Conservation (phyloP, 2,888 invertebrate genomes). For the Aphodius granarius region DNA sequence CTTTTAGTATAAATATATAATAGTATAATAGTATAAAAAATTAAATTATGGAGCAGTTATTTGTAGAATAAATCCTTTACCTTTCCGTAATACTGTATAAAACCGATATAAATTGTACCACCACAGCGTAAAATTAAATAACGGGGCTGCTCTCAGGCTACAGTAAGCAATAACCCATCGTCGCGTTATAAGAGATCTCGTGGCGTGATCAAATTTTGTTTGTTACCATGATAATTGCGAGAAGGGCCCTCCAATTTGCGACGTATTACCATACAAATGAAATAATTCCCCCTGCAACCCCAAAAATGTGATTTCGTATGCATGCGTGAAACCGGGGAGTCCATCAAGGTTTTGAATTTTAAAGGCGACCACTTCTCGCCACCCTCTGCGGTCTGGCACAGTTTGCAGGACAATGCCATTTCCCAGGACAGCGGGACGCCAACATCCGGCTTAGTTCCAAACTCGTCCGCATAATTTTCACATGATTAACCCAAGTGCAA, state of each 20-base stretch:
- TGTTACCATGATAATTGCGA: slow-evolving; percentile 14
- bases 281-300: slow-evolving; percentile 18
- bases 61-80: neutral
- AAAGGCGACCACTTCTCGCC: slow-evolving; percentile 5
- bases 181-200: neutral
- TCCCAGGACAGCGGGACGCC: neutral
- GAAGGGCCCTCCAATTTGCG: slow-evolving; percentile 7
- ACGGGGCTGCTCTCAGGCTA: neutral
- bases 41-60: no score
- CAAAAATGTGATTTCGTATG: slow-evolving; percentile 12
- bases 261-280: slow-evolving; percentile 19
- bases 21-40: no score
- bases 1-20: no score
- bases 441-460: neutral
- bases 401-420: neutral
- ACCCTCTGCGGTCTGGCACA: neutral
- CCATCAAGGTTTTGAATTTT: slow-evolving; percentile 9
- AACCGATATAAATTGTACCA: neutral
- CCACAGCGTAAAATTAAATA: neutral
- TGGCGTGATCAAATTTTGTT: slow-evolving; percentile 9
- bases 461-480: neutral
- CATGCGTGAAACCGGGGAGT: neutral
- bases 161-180: neutral
- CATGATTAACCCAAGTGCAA: neutral
- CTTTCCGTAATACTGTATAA: neutral